Conservation (phyloP, 23 tunicate genomes). For the Ascidia mentula region DNA sequence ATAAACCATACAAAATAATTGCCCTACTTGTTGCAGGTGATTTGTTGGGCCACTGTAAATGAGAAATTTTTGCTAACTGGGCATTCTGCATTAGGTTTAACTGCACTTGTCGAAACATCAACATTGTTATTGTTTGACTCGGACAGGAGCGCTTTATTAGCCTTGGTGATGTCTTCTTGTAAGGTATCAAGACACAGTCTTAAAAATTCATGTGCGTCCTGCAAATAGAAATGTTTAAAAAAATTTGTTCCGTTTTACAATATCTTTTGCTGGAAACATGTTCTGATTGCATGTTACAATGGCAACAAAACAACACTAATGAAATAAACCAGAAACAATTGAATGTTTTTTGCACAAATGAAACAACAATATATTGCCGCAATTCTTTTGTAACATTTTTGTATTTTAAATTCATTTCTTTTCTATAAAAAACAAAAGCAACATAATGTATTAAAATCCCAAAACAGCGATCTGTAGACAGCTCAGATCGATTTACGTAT, state of each 20-base stretch:
- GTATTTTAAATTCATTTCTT: too few species aligned
- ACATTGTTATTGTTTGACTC: background rate
- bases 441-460: too few species aligned
- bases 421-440: too few species aligned
- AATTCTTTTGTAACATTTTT: too few species aligned
- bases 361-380: too few species aligned
- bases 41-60: conserved; percentile 33
- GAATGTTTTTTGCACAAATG: too few species aligned
- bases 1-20: background rate
- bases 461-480: too few species aligned
- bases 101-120: background rate
- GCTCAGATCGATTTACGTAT: too few species aligned
- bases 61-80: conserved; percentile 45
- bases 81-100: background rate
- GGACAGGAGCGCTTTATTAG: background rate
- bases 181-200: conserved; percentile 37
- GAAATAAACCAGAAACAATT: too few species aligned
- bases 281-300: background rate
- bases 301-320: too few species aligned
- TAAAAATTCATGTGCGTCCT: conserved; percentile 66
- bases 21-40: conserved; percentile 30
- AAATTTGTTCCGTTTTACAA: background rate
- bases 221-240: background rate
- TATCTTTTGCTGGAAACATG: background rate
- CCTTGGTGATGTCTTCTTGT: conserved; percentile 25